Evolutionary conservation across 2,113 vertebrate species (phyloP), one percentile per base, ranked within the genome.

Genomic region (Probosciger aterrimus): DNA sequence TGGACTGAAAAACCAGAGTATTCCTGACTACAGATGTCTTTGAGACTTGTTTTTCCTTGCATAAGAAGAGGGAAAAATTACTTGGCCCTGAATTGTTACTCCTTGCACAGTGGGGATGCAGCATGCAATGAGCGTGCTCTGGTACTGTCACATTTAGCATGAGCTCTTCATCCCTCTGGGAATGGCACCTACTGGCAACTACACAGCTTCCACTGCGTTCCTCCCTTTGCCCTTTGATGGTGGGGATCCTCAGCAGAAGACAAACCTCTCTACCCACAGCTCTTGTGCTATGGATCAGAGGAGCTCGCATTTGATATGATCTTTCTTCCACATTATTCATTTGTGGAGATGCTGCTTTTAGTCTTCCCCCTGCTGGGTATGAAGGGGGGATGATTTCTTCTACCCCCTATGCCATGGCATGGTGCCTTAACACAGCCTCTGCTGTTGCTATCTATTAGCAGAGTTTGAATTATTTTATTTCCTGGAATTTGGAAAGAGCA

Each of bases 321-420:
- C 44, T 82, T 74, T 24, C 74, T 71, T 85, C 14, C 33, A 35
- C 7, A 5, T 5, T 64, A 55, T 68, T 16, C 7, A 39, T 57
- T 57, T 57, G 13, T 57, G 10, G 44, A 52, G 37, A 44, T 44
- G 6, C 11, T 33, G 15, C 7, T 74, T 93, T 70, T 49, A 41
- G 39, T 28, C 20, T 43, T 83, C 41, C 63, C 22, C 39, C 57
- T 31, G 6, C 14, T 49, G 11, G 11, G 9, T 41, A 31, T 0
- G 4, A n/a, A 35, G 9, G 8, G 20, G 43, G 15, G 15, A 28
- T 31, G 12, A 31, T 39, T 79, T 44, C 79, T 74, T 9, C 53
- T 31, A 14, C 2, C 28, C 47, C 4, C 4, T 18, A 0, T 22
- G 31, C 22, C 35, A 10, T 5, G 9, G 20, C 17, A 22, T 4